Evolutionary conservation across 2,888 invertebrate species (phyloP), one percentile per base, ranked within the genome.

Genomic region (Plagodis dolabraria): DNA sequence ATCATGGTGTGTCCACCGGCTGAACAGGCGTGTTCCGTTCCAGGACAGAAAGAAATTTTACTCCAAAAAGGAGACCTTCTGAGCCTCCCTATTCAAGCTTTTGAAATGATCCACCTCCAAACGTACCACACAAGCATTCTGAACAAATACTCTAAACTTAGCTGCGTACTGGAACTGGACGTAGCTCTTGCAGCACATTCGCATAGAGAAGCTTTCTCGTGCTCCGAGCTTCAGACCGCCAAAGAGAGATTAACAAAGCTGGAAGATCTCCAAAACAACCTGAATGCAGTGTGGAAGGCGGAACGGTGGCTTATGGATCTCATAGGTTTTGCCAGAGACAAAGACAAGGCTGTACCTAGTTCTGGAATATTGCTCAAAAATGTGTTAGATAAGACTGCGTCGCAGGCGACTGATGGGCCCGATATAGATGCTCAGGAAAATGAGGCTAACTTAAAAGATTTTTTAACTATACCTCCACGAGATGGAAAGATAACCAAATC

Each of bases 281-380:
- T 99, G 47, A 99, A 99, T 76, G 89, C 94, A 0, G 95, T 98
- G 5, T 99, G 99, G 99, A 98, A 98, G 79, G 96, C 96, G 22
- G 96, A 98, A 46, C 95, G 99, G 12, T 99, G 99, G 99, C 94
- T 99, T 22, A 97, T 98, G 95, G 98, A 99, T 79, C 96, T 99
- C 6, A 98, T 99, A 55, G 96, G 97, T 0, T 98, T 98, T 81
- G 98, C 99, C 0, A 94, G 99, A 63, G 99, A 99, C 63, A 93
- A 91, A 70, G 93, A 91, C 65, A 93, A 91, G 67, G 82, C 87
- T 8, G 77, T 81, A 0, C 80, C 85, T 2, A 86, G 87, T 63
- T 93, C 94, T 38, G 91, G 94, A 47, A 91, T 91, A 81, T 76
- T 90, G 70, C 83, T 93, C 72, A 93, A 89, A 74, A 75, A 88